Evolutionary conservation across 30 jellyfish, hydroid and myxozoan species (phyloP).

Genomic region (Clytia hemisphaerica): DNA sequence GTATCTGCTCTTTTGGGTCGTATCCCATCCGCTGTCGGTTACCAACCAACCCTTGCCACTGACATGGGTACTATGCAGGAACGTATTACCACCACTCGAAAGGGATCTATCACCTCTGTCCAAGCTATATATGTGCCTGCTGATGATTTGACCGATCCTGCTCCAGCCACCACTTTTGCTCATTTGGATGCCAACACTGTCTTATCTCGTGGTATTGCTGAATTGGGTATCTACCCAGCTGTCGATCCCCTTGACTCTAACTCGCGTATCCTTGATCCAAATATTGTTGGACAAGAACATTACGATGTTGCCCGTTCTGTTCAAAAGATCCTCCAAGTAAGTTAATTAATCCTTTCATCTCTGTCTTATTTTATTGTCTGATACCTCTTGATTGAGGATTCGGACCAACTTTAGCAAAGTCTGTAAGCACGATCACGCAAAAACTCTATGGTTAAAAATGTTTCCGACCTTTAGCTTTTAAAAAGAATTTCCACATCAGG

Average conservation of each 20-base stretch:
- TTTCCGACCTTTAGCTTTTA: no score
- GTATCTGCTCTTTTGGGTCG: slow-evolving; percentile 22
- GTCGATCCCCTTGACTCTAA: slow-evolving; percentile 15
- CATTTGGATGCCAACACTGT: slow-evolving; percentile 21
- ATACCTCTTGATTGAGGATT: no score
- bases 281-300: slow-evolving; percentile 18
- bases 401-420: no score
- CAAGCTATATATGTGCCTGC: slow-evolving; percentile 32
- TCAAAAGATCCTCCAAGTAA: neutral
- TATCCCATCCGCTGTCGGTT: slow-evolving; percentile 22
- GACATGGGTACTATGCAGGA: slow-evolving; percentile 20
- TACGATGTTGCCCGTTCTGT: neutral
- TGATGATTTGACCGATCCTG: slow-evolving; percentile 32
- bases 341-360: no score
- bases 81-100: slow-evolving; percentile 6
- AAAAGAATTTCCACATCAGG: no score
- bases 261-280: slow-evolving; percentile 1
- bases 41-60: slow-evolving; percentile 24
- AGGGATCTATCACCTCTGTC: slow-evolving; percentile 24
- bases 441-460: no score
- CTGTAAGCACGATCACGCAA: no score
- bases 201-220: neutral
- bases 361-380: no score
- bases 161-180: slow-evolving; percentile 20
- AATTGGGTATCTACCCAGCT: slow-evolving; percentile 21